These are phyloP conservation scores for Pteropus rufus DNA, from an alignment of 2,797 vertebrate genomes.

Conservation along the genomic window DNA sequence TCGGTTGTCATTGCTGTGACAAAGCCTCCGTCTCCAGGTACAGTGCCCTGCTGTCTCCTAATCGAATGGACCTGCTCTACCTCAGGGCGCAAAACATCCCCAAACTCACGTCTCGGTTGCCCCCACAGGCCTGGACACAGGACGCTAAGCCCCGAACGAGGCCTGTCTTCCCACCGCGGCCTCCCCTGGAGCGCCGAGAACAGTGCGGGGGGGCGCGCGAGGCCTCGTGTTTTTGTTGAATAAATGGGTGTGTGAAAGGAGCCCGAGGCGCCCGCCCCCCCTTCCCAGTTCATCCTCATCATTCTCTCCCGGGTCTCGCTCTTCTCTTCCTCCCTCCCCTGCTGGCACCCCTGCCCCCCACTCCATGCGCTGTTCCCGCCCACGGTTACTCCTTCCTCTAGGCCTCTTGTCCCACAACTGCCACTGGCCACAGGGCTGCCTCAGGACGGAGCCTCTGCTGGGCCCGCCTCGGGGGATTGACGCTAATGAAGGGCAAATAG, in stretches of 20 bases:
- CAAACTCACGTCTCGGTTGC: neutral
- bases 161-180: neutral
- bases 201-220: accelerated
- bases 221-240: neutral
- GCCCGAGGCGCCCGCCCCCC: too few species aligned
- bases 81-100: neutral
- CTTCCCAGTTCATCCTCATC: neutral
- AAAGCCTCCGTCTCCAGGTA: neutral
- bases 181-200: neutral
- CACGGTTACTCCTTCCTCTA: neutral
- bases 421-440: neutral
- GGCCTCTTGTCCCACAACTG: neutral
- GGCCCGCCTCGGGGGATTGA: neutral
- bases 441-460: neutral
- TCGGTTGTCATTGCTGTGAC: neutral
- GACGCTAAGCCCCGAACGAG: neutral
- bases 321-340: neutral
- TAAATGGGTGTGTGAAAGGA: neutral
- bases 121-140: neutral
- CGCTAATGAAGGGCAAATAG: neutral
- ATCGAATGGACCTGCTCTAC: neutral
- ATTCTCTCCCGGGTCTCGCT: neutral
- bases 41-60: neutral
- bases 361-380: neutral
- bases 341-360: neutral